Conservation (phyloP, 2,113 vertebrate species). For the Pteropus alecto region DNA sequence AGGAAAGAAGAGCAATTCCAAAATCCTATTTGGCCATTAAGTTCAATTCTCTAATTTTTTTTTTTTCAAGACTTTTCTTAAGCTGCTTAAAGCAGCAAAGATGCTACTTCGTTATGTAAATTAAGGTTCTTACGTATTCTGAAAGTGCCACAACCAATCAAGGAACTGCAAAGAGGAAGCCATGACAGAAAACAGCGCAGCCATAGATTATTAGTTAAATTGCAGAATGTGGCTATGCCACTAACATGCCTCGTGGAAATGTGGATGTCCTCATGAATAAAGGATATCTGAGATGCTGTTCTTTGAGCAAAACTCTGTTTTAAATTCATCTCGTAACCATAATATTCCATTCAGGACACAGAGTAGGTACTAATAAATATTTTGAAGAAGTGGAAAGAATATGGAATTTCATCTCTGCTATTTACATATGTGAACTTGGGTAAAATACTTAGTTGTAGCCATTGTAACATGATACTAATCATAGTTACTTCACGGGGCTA, state of each 20-base stretch:
- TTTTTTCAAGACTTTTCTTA: neutral
- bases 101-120: neutral
- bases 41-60: neutral
- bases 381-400: neutral
- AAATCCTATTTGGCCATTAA: neutral
- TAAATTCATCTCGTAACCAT: neutral
- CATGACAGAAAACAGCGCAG: neutral
- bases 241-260: neutral
- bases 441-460: neutral
- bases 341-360: neutral
- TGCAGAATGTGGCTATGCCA: neutral
- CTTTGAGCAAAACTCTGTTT: neutral
- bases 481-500: neutral
- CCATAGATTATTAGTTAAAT: neutral
- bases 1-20: neutral
- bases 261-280: neutral
- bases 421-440: neutral
- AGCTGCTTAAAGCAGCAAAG: neutral
- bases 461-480: neutral
- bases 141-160: neutral
- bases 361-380: neutral
- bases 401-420: neutral
- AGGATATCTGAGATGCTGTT: neutral
- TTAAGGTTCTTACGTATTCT: neutral
- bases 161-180: neutral